Evolutionary conservation across 2,797 vertebrate species (phyloP).

Genomic region (Clangula hyemalis): DNA sequence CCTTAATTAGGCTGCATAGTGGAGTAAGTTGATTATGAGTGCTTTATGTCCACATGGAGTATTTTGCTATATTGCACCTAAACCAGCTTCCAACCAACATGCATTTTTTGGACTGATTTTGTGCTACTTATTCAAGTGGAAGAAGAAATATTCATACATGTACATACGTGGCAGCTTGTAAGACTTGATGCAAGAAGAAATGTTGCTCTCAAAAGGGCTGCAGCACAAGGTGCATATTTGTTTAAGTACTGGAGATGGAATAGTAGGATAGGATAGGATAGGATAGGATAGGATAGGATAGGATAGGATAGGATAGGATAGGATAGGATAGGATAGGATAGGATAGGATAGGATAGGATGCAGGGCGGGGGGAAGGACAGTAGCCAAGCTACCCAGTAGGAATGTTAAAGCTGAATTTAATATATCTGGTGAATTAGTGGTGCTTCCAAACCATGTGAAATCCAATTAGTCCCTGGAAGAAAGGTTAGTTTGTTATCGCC

Average conservation of each 20-base stretch:
- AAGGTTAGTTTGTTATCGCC: constrained; percentile 61
- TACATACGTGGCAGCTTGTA: not conserved
- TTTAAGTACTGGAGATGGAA: not conserved
- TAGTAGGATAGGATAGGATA: not conserved
- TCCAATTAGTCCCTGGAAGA: constrained; percentile 69
- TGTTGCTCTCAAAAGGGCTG: not conserved
- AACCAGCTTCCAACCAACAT: not conserved
- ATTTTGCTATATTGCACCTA: not conserved
- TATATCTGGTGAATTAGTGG: constrained; percentile 40
- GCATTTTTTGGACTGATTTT: not conserved
- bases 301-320: constrained; percentile 3
- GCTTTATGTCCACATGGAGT: not conserved
- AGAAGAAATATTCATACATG: not conserved
- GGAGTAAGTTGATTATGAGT: not conserved
- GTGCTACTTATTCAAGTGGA: constrained; percentile 5
- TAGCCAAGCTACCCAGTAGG: constrained; percentile 19
- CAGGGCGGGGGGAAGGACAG: constrained; percentile 4
- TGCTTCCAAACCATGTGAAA: constrained; percentile 65
- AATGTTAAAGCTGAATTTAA: constrained; percentile 55
- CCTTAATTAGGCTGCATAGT: not conserved
- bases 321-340: not conserved
- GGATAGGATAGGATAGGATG: not conserved
- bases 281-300: not conserved
- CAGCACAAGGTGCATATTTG: not conserved
- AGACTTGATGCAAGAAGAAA: not conserved